Evolutionary conservation across 1,140 invertebrate species (phyloP), one percentile per base, ranked within the genome.

Genomic region (Diabrotica virgifera): DNA sequence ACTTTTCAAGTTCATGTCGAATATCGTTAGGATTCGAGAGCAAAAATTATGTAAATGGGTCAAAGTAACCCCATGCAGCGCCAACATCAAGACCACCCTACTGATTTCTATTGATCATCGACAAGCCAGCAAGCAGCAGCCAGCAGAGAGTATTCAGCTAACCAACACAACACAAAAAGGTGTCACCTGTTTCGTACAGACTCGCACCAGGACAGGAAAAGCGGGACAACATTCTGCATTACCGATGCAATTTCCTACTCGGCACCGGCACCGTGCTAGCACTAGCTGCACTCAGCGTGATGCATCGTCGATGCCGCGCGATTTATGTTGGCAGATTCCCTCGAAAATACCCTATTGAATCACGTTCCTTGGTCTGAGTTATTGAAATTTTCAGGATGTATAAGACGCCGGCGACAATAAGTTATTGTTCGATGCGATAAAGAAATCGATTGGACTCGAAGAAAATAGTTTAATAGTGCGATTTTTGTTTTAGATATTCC

Each of bases 181-280:
- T 56, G 55, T 64, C 63, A 64, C 63, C 63, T 59, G 46, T 38
- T 40, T 56, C 6, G 36, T 58, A 54, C 56, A 64, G 63, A 59
- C 40, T 64, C 54, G 50, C 40, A 50, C 62, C 53, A 50, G 36
- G 51, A 50, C 53, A 50, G 36, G 51, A 50, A 35, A 36, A 52
- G 13, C 24, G 52, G 46, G 40, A 56, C 63, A 56, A 52, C 52
- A 51, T 64, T 64, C 56, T 54, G 56, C 63, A 64, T 64, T 64
- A 64, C 63, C 63, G 63, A 64, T 64, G 63, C 63, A 64, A 64
- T 64, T 64, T 64, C 63, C 63, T 64, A 59, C 40, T 57, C 38
- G 55, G 56, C 56, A 51, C 38, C 54, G 36, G 11, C n/a, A n/a
- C n/a, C n/a, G n/a, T n/a, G n/a, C n/a, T n/a, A n/a, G 46, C 53